Conservation (phyloP, 2,113 vertebrate genomes). For the Seriola quinqueradiata region DNA sequence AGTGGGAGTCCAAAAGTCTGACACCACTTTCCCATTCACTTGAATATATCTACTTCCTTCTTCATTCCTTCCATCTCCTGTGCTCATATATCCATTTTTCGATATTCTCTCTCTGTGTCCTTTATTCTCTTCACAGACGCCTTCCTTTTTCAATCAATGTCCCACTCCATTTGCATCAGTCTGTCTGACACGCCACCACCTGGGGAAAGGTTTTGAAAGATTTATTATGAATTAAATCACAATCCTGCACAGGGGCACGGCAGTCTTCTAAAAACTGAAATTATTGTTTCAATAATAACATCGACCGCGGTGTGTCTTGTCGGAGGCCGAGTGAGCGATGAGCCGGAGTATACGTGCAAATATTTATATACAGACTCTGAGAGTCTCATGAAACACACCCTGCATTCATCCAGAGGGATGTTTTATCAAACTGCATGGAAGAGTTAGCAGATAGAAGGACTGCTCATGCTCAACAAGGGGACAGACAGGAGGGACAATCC, state of each 20-base stretch:
- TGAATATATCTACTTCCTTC: background rate
- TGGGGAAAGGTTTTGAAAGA: conserved; percentile 30
- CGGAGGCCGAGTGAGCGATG: background rate
- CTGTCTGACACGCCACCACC: conserved; percentile 2
- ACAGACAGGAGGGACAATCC: conserved; percentile 64
- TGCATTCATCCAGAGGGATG: conserved; percentile 18
- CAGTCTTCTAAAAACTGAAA: conserved; percentile 10
- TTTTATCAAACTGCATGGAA: conserved; percentile 32
- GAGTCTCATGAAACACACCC: background rate
- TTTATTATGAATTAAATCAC: conserved; percentile 41
- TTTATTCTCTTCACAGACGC: conserved; percentile 4
- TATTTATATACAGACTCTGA: background rate
- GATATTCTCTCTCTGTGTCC: background rate
- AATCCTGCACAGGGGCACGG: background rate
- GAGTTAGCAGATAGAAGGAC: conserved; percentile 39
- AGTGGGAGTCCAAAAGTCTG: no score
- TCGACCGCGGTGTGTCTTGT: background rate
- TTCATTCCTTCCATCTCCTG: background rate
- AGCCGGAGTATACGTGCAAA: background rate
- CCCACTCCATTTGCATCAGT: conserved; percentile 25
- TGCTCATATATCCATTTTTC: background rate
- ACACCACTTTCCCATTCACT: no score
- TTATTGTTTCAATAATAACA: conserved; percentile 30
- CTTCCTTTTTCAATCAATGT: conserved; percentile 37
- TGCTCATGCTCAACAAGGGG: conserved; percentile 56